Conservation (phyloP, 2,888 invertebrate genomes). For the Carpatolechia fugitivella region DNA sequence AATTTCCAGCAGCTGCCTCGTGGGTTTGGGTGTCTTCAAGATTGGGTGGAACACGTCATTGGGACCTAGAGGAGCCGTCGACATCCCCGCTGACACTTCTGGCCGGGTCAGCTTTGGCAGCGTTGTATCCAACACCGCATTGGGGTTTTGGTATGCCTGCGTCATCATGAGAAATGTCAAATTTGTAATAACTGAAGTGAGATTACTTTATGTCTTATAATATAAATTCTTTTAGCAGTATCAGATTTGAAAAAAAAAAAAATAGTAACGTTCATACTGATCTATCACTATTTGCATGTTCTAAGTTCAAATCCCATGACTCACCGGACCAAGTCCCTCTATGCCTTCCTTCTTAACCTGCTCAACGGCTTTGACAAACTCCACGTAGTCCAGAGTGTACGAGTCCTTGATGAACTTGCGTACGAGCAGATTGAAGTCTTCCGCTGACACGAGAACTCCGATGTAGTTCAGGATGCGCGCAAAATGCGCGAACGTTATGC, state of each 20-base stretch:
- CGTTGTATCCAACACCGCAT: conserved; percentile 82
- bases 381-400: conserved; percentile 88
- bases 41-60: conserved; percentile 82
- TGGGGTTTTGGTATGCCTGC: conserved; percentile 75
- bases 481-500: conserved; percentile 88
- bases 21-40: conserved; percentile 63
- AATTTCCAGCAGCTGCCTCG: conserved; percentile 74
- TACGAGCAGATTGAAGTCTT: conserved; percentile 86
- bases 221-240: no score
- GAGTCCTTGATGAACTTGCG: conserved; percentile 87
- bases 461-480: conserved; percentile 85
- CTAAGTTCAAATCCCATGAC: conserved; percentile 18
- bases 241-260: no score
- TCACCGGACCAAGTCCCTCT: conserved; percentile 75
- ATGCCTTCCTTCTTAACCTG: conserved; percentile 81
- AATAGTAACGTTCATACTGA: no score
- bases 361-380: conserved; percentile 84
- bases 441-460: conserved; percentile 82
- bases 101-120: conserved; percentile 84
- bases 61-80: conserved; percentile 57
- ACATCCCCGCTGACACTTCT: conserved; percentile 78
- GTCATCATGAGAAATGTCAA: background rate
- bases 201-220: no score
- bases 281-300: background rate
- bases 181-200: no score